phyloP scores from a whole-genome alignment of 1,140 invertebrate species.

The Scaptomyza pallida region DNA sequence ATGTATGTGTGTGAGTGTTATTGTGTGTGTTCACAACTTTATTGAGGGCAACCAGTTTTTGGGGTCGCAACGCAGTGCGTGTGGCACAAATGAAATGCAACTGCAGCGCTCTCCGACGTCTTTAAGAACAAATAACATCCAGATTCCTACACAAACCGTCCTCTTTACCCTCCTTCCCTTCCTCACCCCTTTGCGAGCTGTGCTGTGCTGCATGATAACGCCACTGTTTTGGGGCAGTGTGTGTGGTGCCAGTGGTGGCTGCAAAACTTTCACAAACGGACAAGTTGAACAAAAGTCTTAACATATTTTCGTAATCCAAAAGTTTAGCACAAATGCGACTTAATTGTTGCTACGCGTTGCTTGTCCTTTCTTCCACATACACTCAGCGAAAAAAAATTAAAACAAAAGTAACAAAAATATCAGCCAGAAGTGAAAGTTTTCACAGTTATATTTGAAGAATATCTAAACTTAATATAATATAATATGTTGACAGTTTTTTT shows the following conservation, averaged over 20 bases:
- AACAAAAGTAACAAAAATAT: no score
- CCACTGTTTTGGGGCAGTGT: constrained; percentile 15
- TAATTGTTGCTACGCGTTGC: constrained; percentile 70
- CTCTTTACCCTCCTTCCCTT: no score
- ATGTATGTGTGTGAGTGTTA: no score
- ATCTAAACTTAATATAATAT: no score
- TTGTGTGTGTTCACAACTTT: constrained; percentile 51
- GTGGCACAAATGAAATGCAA: constrained; percentile 29
- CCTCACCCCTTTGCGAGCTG: no score
- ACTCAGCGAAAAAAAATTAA: no score
- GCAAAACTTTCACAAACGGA: constrained; percentile 64
- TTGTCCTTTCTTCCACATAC: constrained; percentile 12
- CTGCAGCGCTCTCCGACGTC: constrained; percentile 25
- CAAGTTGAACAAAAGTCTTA: constrained; percentile 80
- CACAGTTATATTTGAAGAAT: no score
- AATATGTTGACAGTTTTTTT: no score
- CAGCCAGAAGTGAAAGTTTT: no score
- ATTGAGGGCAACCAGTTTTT: constrained; percentile 46
- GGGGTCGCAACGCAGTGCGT: neutral
- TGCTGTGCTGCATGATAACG: constrained; percentile 26
- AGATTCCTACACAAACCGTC: no score
- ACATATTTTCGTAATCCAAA: constrained; percentile 78
- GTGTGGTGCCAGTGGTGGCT: neutral
- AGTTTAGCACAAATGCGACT: constrained; percentile 79
- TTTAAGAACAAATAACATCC: constrained; percentile 42